Conservation (phyloP, 2,888 invertebrate species). For the Nomada hirtipes region DNA sequence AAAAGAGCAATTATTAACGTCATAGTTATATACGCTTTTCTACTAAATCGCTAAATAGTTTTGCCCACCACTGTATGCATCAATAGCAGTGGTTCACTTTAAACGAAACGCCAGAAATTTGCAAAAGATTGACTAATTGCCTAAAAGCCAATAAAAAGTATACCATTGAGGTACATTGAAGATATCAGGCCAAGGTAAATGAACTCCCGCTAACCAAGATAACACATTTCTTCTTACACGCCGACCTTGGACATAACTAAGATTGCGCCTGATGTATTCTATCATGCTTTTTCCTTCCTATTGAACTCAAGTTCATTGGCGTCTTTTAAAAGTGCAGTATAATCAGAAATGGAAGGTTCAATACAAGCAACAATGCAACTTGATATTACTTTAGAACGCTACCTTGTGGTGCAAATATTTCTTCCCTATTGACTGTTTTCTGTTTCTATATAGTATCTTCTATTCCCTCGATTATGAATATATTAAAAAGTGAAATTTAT, state of each 20-base stretch:
- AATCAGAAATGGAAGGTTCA: neutral
- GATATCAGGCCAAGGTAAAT: slow-evolving; percentile 60
- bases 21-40: no score
- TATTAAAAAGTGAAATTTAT: neutral
- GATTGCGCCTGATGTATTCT: slow-evolving; percentile 25
- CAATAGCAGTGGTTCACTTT: neutral
- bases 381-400: no score
- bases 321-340: neutral
- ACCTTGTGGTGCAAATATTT: neutral
- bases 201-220: slow-evolving; percentile 60
- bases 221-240: slow-evolving; percentile 50
- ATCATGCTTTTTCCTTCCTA: slow-evolving; percentile 11
- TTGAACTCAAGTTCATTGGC: slow-evolving; percentile 28
- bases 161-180: slow-evolving; percentile 55
- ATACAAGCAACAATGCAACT: neutral
- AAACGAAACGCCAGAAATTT: neutral
- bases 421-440: neutral
- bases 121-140: slow-evolving; percentile 24
- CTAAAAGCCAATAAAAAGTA: slow-evolving; percentile 30
- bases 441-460: neutral
- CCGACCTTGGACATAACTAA: slow-evolving; percentile 25
- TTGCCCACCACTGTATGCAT: neutral
- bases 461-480: neutral
- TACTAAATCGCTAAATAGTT: no score
- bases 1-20: no score